These are phyloP conservation scores for Lepidothrix coronata DNA, from an alignment of 2,113 vertebrate genomes.

Conservation along the genomic window DNA sequence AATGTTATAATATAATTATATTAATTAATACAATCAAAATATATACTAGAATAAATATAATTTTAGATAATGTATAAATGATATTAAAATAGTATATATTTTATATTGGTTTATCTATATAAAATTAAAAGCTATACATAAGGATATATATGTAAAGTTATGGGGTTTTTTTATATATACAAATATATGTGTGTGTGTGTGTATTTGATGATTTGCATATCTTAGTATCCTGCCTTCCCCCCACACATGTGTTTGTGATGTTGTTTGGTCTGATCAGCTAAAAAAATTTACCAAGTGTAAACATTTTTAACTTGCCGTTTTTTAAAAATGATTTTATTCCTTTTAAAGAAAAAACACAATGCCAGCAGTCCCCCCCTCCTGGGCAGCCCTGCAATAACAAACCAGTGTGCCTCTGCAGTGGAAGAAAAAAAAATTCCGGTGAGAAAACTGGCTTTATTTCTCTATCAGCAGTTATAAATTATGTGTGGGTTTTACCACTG, in stretches of 20 bases:
- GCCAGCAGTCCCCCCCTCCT: constrained; percentile 67
- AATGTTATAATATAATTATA: too few species aligned
- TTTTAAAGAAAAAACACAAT: constrained; percentile 73
- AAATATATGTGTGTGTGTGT: background rate
- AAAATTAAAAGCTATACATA: too few species aligned
- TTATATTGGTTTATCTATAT: background rate
- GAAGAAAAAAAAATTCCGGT: constrained; percentile 76
- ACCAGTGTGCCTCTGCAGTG: constrained; percentile 70
- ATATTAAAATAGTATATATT: background rate
- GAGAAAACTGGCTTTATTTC: constrained; percentile 24
- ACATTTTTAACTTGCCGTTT: background rate
- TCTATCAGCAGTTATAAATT: background rate
- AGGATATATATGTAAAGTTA: too few species aligned
- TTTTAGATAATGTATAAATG: background rate
- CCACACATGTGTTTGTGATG: accelerated
- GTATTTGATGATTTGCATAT: background rate
- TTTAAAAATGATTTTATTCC: background rate
- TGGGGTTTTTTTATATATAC: background rate
- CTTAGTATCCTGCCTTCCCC: background rate
- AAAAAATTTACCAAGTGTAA: background rate
- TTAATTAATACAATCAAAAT: too few species aligned
- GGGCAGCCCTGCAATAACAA: constrained; percentile 72
- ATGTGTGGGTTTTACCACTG: background rate
- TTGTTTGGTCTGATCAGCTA: background rate
- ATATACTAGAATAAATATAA: too few species aligned